Evolutionary conservation across 2,113 vertebrate genomes (phyloP).

Genomic region (Maccullochella peelii): DNA sequence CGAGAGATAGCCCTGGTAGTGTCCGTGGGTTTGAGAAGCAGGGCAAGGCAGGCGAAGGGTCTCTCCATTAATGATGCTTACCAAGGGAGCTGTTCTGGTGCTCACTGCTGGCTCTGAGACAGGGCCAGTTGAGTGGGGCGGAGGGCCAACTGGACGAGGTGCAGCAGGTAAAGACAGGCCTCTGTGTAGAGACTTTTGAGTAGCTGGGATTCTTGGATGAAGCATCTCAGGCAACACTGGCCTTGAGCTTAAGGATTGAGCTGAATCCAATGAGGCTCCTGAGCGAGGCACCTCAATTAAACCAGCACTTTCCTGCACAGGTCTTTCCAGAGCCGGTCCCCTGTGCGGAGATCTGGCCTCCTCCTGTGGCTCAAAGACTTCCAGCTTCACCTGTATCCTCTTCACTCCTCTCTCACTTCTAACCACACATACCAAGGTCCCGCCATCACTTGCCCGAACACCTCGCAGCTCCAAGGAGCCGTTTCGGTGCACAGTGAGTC

Average conservation of each 20-base stretch:
- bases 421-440: constrained; percentile 88
- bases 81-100: constrained; percentile 84
- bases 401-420: constrained; percentile 89
- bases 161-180: not conserved
- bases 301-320: constrained; percentile 4
- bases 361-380: constrained; percentile 77
- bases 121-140: not conserved
- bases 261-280: constrained; percentile 15
- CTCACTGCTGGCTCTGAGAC: constrained; percentile 71
- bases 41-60: constrained; percentile 87
- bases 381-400: constrained; percentile 85
- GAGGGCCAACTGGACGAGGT: constrained; percentile 38
- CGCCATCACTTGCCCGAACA: constrained; percentile 83
- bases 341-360: constrained; percentile 70
- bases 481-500: constrained; percentile 90
- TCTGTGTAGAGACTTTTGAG: constrained; percentile 67
- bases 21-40: constrained; percentile 57
- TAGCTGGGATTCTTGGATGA: constrained; percentile 78
- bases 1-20: constrained; percentile 66
- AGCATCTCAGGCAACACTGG: constrained; percentile 74
- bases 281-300: constrained; percentile 1
- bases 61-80: constrained; percentile 92
- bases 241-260: constrained; percentile 10
- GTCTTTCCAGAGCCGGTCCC: constrained; percentile 17
- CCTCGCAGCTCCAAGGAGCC: constrained; percentile 90